A percentile compares a stretch with the other conserved stretches of the same genome.
Evolutionary conservation across 2,888 invertebrate species (phyloP).

Genomic region (Agelastica alni): DNA sequence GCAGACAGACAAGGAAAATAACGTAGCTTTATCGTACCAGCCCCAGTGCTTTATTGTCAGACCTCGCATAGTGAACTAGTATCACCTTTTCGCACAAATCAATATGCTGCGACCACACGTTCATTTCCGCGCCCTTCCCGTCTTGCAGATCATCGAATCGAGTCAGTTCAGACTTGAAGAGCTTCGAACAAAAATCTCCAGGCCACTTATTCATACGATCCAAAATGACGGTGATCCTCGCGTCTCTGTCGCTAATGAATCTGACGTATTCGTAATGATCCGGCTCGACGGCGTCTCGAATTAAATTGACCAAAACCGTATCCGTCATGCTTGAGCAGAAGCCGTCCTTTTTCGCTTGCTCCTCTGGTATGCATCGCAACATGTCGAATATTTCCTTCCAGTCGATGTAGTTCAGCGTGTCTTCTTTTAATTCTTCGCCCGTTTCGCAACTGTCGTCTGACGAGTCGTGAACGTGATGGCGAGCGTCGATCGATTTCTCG

Average conservation of each 20-base stretch:
- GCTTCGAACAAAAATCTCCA: conserved; percentile 61
- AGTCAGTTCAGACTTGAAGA: conserved; percentile 60
- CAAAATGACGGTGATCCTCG: conserved; percentile 61
- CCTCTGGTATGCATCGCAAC: conserved; percentile 64
- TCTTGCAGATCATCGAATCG: conserved; percentile 51
- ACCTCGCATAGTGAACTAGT: too few species aligned
- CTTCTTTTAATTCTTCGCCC: conserved; percentile 48
- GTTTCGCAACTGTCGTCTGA: conserved; percentile 45
- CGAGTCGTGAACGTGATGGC: conserved; percentile 30
- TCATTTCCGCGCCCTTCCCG: conserved; percentile 53
- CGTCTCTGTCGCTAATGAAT: conserved; percentile 59
- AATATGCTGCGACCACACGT: conserved; percentile 65
- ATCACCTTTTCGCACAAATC: conserved; percentile 67
- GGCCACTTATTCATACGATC: conserved; percentile 63
- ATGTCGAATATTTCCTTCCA: conserved; percentile 56
- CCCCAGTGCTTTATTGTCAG: too few species aligned
- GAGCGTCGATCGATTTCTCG: conserved; percentile 33
- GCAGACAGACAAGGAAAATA: too few species aligned
- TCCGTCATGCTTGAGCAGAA: conserved; percentile 64
- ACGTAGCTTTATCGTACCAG: too few species aligned
- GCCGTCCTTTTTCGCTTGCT: conserved; percentile 58
- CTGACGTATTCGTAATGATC: conserved; percentile 61
- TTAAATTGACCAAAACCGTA: conserved; percentile 63
- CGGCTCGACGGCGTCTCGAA: conserved; percentile 59
- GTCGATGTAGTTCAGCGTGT: conserved; percentile 45